Evolutionary conservation across 2,888 invertebrate species (phyloP).

Genomic region (Cryptus armator): DNA sequence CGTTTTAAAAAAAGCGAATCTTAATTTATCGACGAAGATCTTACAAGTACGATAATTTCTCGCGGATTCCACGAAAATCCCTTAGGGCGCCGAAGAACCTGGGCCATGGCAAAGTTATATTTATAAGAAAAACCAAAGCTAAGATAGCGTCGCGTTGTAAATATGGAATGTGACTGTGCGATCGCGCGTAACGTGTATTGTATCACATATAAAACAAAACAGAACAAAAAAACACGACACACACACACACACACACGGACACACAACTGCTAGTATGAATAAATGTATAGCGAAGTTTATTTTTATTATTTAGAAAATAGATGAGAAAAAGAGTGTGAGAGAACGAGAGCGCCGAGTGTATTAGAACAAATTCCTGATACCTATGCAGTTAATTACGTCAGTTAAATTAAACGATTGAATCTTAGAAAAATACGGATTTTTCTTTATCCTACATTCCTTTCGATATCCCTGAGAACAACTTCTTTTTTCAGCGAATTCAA

Average conservation of each 20-base stretch:
- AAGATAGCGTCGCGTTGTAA: conserved; percentile 75
- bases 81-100: conserved; percentile 52
- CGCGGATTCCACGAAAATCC: conserved; percentile 56
- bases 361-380: conserved; percentile 74
- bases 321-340: conserved; percentile 60
- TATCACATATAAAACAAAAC: conserved; percentile 74
- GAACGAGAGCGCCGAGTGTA: conserved; percentile 69
- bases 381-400: conserved; percentile 75
- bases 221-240: conserved; percentile 30
- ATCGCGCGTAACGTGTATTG: conserved; percentile 73
- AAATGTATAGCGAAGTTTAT: conserved; percentile 82
- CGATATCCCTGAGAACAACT: not conserved
- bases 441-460: conserved; percentile 70
- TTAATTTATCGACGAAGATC: conserved; percentile 31
- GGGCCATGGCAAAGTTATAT: conserved; percentile 67
- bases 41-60: conserved; percentile 25
- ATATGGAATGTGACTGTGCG: conserved; percentile 75
- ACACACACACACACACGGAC: conserved; percentile 25
- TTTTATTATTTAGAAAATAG: conserved; percentile 82
- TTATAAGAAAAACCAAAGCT: conserved; percentile 73
- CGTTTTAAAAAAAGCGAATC: conserved; percentile 19
- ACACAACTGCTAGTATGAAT: conserved; percentile 74
- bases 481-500: not conserved
- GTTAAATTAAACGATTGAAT: conserved; percentile 71
- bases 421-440: conserved; percentile 63